These are phyloP conservation scores for Bombus difficillimus DNA, from an alignment of 1,140 invertebrate species.

Conservation along the genomic window DNA sequence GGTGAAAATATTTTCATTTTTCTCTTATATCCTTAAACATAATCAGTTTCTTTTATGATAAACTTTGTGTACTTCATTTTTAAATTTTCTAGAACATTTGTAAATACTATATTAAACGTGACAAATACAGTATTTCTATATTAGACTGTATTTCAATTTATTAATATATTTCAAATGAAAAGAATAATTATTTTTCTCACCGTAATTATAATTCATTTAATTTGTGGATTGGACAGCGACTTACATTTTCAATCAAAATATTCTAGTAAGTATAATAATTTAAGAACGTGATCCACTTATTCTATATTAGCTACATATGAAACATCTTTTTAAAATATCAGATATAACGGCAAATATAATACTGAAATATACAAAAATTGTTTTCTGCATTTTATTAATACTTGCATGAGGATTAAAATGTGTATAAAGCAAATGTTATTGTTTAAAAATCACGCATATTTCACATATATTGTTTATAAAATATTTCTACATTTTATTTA, in stretches of 20 bases:
- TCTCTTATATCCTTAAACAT: neutral
- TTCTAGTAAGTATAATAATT: conserved; percentile 60
- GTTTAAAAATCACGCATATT: neutral
- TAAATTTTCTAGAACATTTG: neutral
- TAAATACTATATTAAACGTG: neutral
- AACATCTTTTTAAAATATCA: conserved; percentile 2
- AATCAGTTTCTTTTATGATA: neutral
- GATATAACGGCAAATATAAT: neutral
- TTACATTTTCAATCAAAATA: conserved; percentile 52
- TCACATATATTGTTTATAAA: neutral
- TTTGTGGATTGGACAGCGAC: conserved; percentile 41
- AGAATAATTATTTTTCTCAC: conserved; percentile 42
- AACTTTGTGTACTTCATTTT: neutral
- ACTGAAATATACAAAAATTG: neutral
- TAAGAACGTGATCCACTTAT: conserved; percentile 4
- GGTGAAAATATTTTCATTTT: neutral
- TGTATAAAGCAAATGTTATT: neutral
- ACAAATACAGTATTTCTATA: neutral
- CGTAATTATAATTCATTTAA: conserved; percentile 54
- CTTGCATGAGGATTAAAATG: neutral
- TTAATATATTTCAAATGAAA: conserved; percentile 48
- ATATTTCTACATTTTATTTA: conserved; percentile 23
- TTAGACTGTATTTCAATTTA: neutral
- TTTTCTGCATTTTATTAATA: neutral
- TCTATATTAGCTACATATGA: conserved; percentile 26